Evolutionary conservation across 2,113 vertebrate species (phyloP), one percentile per base, ranked within the genome.

Genomic region (Origma solitaria): DNA sequence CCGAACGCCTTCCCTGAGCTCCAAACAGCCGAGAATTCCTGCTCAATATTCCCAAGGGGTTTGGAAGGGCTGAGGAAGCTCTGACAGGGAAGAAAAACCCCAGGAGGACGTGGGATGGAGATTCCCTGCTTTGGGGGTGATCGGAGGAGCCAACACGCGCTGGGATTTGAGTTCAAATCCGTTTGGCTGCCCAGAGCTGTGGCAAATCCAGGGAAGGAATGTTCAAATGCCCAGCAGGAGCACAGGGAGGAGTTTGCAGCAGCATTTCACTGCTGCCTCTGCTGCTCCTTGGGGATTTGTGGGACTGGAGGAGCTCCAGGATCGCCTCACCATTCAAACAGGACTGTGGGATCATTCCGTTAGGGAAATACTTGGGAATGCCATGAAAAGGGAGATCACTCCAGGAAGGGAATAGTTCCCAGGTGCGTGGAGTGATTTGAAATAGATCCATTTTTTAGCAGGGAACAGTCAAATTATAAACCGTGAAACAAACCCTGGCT

Each of bases 331-430:
- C n/a, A 2, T 7, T 53, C 7, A 6, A 38, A 8, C 3, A 17
- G 20, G 30, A 2, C 4, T 10, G 28, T 1, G 13, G 15, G 57
- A n/a, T 4, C 20, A 2, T 38, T 20, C 4, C 58, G 1, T 7
- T 24, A 24, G 28, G 38, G 25, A 7, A 12, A 57, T 7, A 7
- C 9, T 60, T 47, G 28, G 2, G 4, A 24, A 35, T 25, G 31
- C 16, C 20, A 13, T 4, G 31, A 45, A n/a, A 37, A 56, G 24
- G 25, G 9, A 87, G 62, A 56, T 17, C 24, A 3, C 45, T 25
- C 9, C 10, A 30, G 70, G 66, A 62, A 35, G 42, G 79, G n/a
- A 79, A 53, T 13, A 21, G 19, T 7, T 66, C 22, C 33, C n/a
- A n/a, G n/a, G n/a, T n/a, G n/a, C n/a, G n/a, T 14, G 8, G 21